phyloP scores from a whole-genome alignment of 2,888 invertebrate species.

The Gonocerus acuteangulatus region DNA sequence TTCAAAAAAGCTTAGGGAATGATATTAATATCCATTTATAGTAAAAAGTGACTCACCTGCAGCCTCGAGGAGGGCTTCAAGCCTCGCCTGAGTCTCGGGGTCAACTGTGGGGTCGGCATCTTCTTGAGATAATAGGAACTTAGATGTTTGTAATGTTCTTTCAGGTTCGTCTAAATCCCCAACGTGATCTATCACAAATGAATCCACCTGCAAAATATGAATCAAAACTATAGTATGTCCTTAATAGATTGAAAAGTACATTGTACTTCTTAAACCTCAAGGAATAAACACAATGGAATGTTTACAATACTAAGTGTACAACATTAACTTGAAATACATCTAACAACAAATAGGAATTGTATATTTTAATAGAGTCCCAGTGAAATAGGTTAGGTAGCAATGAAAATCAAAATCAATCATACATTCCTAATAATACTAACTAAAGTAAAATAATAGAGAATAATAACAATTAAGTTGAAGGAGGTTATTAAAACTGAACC shows the following conservation, averaged over 20 bases:
- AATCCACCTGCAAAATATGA: slow-evolving; percentile 53
- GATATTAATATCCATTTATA: neutral
- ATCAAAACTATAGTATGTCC: too few species aligned
- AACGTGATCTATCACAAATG: slow-evolving; percentile 61
- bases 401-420: too few species aligned
- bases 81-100: slow-evolving; percentile 80
- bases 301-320: too few species aligned
- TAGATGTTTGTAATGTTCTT: slow-evolving; percentile 53
- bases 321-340: too few species aligned
- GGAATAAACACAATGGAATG: neutral
- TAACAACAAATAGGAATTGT: too few species aligned
- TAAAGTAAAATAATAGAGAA: too few species aligned
- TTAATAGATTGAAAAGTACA: neutral
- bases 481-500: too few species aligned
- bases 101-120: slow-evolving; percentile 63
- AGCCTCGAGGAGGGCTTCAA: slow-evolving; percentile 89
- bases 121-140: slow-evolving; percentile 54
- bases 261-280: neutral
- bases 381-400: neutral
- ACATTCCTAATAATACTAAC: too few species aligned
- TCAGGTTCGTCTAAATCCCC: slow-evolving; percentile 58
- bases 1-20: neutral
- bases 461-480: too few species aligned
- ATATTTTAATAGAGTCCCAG: neutral
- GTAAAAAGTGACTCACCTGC: slow-evolving; percentile 53